Evolutionary conservation across 2,797 vertebrate genomes (phyloP).

Genomic region (Rallus crepitans): DNA sequence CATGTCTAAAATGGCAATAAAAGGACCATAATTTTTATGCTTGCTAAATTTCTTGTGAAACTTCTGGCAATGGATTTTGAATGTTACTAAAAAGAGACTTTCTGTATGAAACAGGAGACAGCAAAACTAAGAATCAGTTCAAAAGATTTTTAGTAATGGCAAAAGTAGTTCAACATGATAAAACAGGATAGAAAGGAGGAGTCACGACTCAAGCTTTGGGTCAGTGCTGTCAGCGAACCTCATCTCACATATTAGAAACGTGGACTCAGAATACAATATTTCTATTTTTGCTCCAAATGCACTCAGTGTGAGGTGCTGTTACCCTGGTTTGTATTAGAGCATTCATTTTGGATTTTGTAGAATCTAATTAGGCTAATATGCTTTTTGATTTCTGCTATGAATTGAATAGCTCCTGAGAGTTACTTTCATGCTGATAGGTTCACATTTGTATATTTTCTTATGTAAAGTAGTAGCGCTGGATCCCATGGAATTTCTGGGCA

Average conservation of each 20-base stretch:
- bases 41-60: background rate
- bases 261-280: background rate
- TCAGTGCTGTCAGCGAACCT: background rate
- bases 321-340: background rate
- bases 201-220: background rate
- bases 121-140: background rate
- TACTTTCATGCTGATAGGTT: background rate
- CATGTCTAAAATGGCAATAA: background rate
- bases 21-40: background rate
- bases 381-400: background rate
- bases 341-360: background rate
- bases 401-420: background rate
- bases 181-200: background rate
- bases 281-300: background rate
- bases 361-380: background rate
- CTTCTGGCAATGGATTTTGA: background rate
- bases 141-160: background rate
- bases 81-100: background rate
- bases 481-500: rapidly evolving
- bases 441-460: background rate
- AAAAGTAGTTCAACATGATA: background rate
- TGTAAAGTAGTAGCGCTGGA: background rate
- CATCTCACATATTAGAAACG: background rate
- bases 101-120: background rate
- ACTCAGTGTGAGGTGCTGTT: background rate